A percentile compares a stretch with the other conserved stretches of the same genome.
Conservation (phyloP, 2,797 vertebrate genomes). For the Podarcis lilfordi region DNA sequence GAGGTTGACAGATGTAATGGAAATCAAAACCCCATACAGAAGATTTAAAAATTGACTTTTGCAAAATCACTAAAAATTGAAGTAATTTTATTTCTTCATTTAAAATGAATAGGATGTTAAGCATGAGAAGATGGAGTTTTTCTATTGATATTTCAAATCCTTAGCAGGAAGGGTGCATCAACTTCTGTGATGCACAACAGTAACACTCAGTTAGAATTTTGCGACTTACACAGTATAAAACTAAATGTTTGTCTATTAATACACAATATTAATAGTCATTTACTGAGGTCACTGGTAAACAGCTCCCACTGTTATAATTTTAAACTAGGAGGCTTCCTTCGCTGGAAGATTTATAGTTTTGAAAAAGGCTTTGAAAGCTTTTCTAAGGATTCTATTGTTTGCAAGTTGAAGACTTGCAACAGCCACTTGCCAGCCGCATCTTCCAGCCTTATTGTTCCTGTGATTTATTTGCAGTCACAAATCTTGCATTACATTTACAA, state of each 20-base stretch:
- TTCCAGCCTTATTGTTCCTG: neutral
- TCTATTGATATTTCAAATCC: neutral
- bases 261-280: neutral
- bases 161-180: neutral
- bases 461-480: neutral
- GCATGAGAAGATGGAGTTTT: neutral
- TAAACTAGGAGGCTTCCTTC: neutral
- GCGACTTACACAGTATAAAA: neutral
- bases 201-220: neutral
- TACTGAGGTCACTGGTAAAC: neutral
- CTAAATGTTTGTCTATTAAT: neutral
- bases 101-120: neutral
- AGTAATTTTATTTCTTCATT: neutral
- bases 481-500: neutral
- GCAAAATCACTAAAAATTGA: neutral
- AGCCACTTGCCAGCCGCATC: neutral
- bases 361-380: neutral
- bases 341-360: neutral
- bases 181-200: neutral
- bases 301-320: no score
- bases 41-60: neutral
- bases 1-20: neutral
- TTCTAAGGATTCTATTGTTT: neutral
- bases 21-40: no score
- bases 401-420: neutral